These are phyloP conservation scores for Hypsopygia costalis DNA, from an alignment of 2,888 invertebrate species.

Conservation along the genomic window DNA sequence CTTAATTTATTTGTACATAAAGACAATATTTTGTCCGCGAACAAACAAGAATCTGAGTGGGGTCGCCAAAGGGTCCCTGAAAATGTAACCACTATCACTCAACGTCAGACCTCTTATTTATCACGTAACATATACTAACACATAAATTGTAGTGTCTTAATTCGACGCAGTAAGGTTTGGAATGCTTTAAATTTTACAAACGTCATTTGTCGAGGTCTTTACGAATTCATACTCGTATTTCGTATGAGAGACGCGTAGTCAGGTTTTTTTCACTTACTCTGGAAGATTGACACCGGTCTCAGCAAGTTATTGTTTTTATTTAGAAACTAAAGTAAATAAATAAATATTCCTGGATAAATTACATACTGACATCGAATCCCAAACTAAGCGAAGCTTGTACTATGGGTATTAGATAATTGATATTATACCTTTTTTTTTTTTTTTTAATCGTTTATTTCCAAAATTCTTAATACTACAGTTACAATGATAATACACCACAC, in stretches of 20 bases:
- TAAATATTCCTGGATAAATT: no score
- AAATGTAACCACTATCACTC: slow-evolving; percentile 59
- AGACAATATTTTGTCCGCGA: slow-evolving; percentile 50
- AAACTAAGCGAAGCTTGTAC: no score
- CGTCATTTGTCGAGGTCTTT: neutral
- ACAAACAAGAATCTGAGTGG: slow-evolving; percentile 52
- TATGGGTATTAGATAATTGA: no score
- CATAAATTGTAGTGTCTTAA: neutral
- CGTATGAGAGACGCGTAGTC: neutral
- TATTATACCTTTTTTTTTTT: no score
- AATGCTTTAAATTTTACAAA: neutral
- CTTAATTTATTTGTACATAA: slow-evolving; percentile 26
- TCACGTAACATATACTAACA: slow-evolving; percentile 39
- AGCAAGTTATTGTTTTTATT: neutral
- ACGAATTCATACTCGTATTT: neutral
- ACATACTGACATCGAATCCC: no score
- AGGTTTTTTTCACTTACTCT: neutral
- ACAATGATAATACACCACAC: no score
- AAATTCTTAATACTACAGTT: no score
- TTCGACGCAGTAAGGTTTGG: neutral
- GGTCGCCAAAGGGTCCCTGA: slow-evolving; percentile 30
- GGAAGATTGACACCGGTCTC: neutral
- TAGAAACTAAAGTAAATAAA: no score
- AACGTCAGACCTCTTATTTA: slow-evolving; percentile 67
- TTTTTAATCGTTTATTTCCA: no score